Evolutionary conservation across 92 coral and sea anemone species (phyloP).

Genomic region (Epizoanthus illoricatus): DNA sequence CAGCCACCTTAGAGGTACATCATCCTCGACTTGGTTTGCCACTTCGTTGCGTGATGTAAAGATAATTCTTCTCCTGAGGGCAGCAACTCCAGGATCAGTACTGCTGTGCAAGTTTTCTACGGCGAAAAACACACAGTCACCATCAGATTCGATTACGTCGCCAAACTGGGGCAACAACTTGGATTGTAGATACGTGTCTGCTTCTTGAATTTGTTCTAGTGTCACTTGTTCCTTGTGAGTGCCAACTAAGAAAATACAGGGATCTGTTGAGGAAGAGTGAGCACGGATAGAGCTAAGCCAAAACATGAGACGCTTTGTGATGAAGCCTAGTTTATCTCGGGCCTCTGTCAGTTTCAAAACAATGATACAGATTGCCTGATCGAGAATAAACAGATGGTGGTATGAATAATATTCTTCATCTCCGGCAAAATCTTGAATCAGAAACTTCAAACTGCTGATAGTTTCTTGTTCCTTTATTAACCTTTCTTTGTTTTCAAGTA

Average conservation of each 20-base stretch:
- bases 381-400: slow-evolving; percentile 13
- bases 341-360: slow-evolving; percentile 6
- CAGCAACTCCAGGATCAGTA: background rate
- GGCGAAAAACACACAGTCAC: slow-evolving; percentile 13
- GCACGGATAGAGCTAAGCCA: slow-evolving; percentile 17
- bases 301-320: slow-evolving; percentile 11
- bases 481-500: slow-evolving; percentile 10
- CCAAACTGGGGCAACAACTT: slow-evolving; percentile 12
- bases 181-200: background rate
- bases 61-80: slow-evolving; percentile 4
- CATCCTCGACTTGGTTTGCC: background rate
- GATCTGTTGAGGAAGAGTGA: background rate
- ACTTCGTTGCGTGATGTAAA: background rate
- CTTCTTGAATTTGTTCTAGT: background rate
- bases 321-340: background rate
- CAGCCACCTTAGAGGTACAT: slow-evolving; percentile 9
- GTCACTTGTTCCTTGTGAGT: slow-evolving; percentile 2
- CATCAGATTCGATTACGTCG: slow-evolving; percentile 7
- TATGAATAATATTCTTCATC: slow-evolving; percentile 12
- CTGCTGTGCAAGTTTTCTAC: slow-evolving; percentile 19
- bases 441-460: slow-evolving; percentile 12
- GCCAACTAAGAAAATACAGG: slow-evolving; percentile 10
- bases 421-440: slow-evolving; percentile 25
- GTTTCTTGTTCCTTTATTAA: slow-evolving; percentile 2
- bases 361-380: slow-evolving; percentile 6